Evolutionary conservation across 2,797 vertebrate species (phyloP).

Genomic region (Lepilemur septentrionalis): DNA sequence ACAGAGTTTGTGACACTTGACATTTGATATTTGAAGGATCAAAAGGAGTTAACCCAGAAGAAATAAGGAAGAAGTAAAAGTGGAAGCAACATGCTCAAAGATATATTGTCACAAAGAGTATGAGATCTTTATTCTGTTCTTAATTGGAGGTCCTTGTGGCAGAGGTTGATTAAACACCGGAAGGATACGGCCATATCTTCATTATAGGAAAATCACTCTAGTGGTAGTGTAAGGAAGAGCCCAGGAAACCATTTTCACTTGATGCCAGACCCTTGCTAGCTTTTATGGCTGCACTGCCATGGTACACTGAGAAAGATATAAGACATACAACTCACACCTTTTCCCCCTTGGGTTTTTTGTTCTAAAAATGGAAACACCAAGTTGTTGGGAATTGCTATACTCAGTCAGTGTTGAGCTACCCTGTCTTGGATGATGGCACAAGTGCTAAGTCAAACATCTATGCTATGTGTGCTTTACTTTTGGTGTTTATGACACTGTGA

Average conservation of each 20-base stretch:
- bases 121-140: not conserved
- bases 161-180: conserved; percentile 12
- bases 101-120: not conserved
- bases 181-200: not conserved
- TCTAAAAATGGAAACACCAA: not conserved
- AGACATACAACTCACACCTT: not conserved
- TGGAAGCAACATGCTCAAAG: not conserved
- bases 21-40: not conserved
- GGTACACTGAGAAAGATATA: not conserved
- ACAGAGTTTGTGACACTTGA: not conserved
- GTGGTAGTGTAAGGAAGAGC: not conserved
- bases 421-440: not conserved
- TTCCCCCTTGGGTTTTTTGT: not conserved
- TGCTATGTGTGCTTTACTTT: not conserved
- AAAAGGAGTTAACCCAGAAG: not conserved
- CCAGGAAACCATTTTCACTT: not conserved
- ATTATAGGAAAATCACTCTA: not conserved
- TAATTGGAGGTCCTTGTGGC: not conserved
- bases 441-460: conserved; percentile 8
- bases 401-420: not conserved
- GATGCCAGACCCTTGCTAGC: not conserved
- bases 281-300: not conserved
- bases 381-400: not conserved
- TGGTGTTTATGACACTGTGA: not conserved
- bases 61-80: not conserved